Percentiles rank a stretch among this genome's conserved stretches.
These are phyloP conservation scores for Kryptolebias ocellatus DNA, from an alignment of 2,797 vertebrate genomes.

Conservation along the genomic window DNA sequence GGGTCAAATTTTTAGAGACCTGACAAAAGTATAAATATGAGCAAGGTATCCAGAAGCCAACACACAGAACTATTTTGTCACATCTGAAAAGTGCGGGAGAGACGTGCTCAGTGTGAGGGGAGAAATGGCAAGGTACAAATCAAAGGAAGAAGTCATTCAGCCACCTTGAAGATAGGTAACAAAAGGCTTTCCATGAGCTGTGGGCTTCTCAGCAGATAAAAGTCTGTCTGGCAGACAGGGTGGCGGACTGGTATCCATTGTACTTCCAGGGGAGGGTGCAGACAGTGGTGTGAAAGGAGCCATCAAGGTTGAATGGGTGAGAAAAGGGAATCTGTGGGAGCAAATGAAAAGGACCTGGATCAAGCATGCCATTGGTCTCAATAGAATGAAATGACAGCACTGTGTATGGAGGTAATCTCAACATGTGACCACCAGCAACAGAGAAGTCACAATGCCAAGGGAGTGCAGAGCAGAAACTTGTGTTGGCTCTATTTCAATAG, in stretches of 20 bases:
- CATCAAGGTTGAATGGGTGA: slow-evolving; percentile 83
- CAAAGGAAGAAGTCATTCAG: slow-evolving; percentile 78
- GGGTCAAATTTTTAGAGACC: slow-evolving; percentile 5
- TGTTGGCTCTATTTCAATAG: slow-evolving; percentile 40
- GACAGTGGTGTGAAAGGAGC: slow-evolving; percentile 82
- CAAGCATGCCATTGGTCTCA: slow-evolving; percentile 72
- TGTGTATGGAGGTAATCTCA: slow-evolving; percentile 64
- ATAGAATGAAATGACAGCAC: slow-evolving; percentile 70
- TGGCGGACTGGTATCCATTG: slow-evolving; percentile 77
- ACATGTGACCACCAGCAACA: slow-evolving; percentile 68
- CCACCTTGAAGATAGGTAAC: slow-evolving; percentile 77
- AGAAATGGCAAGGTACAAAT: slow-evolving; percentile 78
- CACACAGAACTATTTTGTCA: slow-evolving; percentile 65
- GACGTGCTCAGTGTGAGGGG: slow-evolving; percentile 70
- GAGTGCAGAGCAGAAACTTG: slow-evolving; percentile 37
- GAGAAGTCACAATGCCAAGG: slow-evolving; percentile 65
- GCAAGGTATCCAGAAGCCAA: slow-evolving; percentile 39
- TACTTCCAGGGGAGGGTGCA: slow-evolving; percentile 72
- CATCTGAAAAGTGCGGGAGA: slow-evolving; percentile 67
- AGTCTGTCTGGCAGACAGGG: slow-evolving; percentile 76
- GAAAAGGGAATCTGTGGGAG: slow-evolving; percentile 76
- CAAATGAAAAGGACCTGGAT: slow-evolving; percentile 78
- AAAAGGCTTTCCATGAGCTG: slow-evolving; percentile 77
- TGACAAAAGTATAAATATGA: slow-evolving; percentile 29
- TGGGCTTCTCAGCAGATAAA: slow-evolving; percentile 83